Base-by-base conservation (phyloP, 2,113 vertebrate species). In the Bufo bufo region DNA sequence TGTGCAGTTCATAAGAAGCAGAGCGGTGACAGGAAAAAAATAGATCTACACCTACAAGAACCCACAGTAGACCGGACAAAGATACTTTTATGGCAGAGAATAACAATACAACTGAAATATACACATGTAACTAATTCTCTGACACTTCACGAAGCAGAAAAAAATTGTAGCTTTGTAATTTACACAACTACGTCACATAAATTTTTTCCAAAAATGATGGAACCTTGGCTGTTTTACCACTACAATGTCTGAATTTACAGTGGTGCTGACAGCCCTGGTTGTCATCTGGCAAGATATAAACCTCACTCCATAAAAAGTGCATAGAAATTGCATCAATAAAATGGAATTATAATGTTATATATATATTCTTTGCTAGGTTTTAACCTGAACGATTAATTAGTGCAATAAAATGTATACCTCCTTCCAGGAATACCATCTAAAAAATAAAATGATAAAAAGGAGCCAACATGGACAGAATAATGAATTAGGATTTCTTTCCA, bases 351-450 rank as follows among this genome's bases (percentile, higher is more conserved):
- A 84, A 71, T 54, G 63, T 54, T 84, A 69, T 54, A 83, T 63
- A 84, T 77, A 74, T 83, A 75, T 86, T 78, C 65, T 23, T 72
- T 69, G 66, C 52, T 85, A 13, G 56, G 23, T 71, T 81, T 81
- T 81, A 81, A 81, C 77, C 49, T 20, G 86, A 88, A 88, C 16
- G 80, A 69, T 63, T 88, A 88, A 88, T 82, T 88, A 82, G 65
- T 43, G 54, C 69, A 77, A 75, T 74, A 88, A 87, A 88, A 88
- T 77, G 79, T 59, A 82, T 33, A 88, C 50, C 69, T 50, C 79
- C 80, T 88, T 88, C 86, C 86, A 88, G 86, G 86, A 88, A 88
- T 63, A 45, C 19, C 80, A 77, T 50, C 56, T 77, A 61, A 82
- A 82, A 82, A 86, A 86, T 83, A 50, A 71, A 84, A 82, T 56